Percentiles rank a stretch among this genome's conserved stretches.
Evolutionary conservation across 2,888 invertebrate genomes (phyloP).

Genomic region (Helobdella robusta): DNA sequence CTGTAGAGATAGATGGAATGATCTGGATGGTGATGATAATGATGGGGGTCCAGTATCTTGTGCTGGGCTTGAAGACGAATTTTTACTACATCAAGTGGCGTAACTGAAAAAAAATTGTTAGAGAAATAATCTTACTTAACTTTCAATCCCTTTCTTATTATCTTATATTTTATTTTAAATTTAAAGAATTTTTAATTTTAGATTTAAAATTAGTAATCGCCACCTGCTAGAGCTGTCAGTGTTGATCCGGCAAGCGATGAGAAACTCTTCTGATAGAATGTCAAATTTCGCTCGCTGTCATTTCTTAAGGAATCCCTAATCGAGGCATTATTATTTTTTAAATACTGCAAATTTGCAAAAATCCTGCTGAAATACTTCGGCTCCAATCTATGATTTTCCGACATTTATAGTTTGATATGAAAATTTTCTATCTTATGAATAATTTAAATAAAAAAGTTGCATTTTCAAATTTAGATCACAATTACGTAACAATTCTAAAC

Average conservation of each 20-base stretch:
- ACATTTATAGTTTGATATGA: too few species aligned
- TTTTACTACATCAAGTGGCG: slow-evolving; percentile 97
- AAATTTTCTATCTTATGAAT: too few species aligned
- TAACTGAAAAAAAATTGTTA: slow-evolving; percentile 61
- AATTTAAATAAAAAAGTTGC: too few species aligned
- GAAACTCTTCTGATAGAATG: slow-evolving; percentile 6
- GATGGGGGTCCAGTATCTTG: slow-evolving; percentile 56
- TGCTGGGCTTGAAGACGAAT: slow-evolving; percentile 90
- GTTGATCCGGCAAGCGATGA: slow-evolving; percentile 15
- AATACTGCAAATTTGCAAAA: too few species aligned
- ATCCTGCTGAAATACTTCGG: too few species aligned
- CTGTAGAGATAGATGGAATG: slow-evolving; percentile 71
- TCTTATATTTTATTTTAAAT: background rate
- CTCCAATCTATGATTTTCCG: too few species aligned
- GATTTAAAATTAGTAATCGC: background rate
- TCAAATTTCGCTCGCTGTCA: slow-evolving; percentile 16
- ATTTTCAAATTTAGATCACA: too few species aligned
- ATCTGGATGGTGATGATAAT: background rate
- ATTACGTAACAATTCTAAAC: too few species aligned
- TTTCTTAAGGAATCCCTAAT: too few species aligned
- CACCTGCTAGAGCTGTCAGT: slow-evolving; percentile 15
- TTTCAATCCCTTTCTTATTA: background rate
- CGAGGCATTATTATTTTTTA: too few species aligned
- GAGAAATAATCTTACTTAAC: slow-evolving; percentile 4
- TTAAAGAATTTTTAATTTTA: slow-evolving; percentile 11